A percentile compares a stretch with the other conserved stretches of the same genome.
These are phyloP conservation scores for Scolopax mira DNA, from an alignment of 2,113 vertebrate species.

Conservation along the genomic window DNA sequence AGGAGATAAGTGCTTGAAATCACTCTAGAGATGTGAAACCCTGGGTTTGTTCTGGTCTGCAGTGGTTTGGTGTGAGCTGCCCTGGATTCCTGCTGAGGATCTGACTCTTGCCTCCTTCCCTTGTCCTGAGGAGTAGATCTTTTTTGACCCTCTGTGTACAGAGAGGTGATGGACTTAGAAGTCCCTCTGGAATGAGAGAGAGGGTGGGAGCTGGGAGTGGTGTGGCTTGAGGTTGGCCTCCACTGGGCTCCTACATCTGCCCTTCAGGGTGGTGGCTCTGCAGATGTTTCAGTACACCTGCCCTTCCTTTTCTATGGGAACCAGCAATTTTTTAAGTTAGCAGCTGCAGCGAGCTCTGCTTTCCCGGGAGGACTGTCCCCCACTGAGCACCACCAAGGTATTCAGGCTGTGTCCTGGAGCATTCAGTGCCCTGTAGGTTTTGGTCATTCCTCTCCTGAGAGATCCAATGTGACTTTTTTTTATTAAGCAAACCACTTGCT, in stretches of 20 bases:
- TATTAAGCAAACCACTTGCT: neutral
- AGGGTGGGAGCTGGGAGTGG: neutral
- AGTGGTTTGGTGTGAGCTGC: neutral
- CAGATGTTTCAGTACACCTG: neutral
- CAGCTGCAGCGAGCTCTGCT: neutral
- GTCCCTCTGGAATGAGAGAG: neutral
- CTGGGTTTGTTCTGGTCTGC: neutral
- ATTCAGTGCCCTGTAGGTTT: neutral
- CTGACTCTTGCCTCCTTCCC: neutral
- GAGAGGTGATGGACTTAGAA: neutral
- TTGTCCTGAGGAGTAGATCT: neutral
- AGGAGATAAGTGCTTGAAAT: neutral
- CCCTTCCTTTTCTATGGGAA: neutral
- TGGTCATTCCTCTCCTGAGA: neutral
- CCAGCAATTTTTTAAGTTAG: neutral
- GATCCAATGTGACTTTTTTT: neutral
- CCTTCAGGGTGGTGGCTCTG: neutral
- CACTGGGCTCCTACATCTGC: neutral
- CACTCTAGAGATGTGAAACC: neutral
- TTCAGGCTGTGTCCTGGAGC: neutral
- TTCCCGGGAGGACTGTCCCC: neutral
- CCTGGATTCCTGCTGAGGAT: neutral
- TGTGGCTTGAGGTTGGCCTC: neutral
- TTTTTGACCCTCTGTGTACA: neutral
- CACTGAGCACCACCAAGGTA: neutral